phyloP scores from a whole-genome alignment of 2,113 vertebrate species.

The Mustelus asterias region DNA sequence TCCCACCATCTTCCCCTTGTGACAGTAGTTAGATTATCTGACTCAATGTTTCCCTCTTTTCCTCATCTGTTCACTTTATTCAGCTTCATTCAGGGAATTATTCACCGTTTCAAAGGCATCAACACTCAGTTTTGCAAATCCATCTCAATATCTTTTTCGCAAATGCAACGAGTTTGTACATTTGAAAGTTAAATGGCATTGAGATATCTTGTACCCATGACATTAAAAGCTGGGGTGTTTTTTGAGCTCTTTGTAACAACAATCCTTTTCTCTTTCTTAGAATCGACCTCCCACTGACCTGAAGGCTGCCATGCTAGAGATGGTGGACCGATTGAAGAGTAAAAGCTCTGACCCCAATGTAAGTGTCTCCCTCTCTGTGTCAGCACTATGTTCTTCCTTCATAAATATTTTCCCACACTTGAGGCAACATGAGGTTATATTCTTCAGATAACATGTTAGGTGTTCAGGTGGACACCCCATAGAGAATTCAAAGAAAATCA shows the following conservation, averaged over 20 bases:
- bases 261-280: conserved; percentile 46
- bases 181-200: not conserved
- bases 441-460: not conserved
- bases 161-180: not conserved
- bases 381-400: not conserved
- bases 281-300: conserved; percentile 67
- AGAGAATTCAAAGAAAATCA: not conserved
- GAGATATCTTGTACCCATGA: too few species aligned
- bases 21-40: not conserved
- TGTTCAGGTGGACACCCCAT: too few species aligned
- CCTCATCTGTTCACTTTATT: not conserved
- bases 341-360: conserved; percentile 78
- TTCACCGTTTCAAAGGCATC: not conserved
- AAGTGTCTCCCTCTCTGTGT: conserved; percentile 49
- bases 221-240: not conserved
- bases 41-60: not conserved
- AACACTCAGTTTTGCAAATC: not conserved
- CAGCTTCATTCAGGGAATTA: not conserved
- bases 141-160: not conserved
- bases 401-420: too few species aligned
- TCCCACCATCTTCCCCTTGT: not conserved
- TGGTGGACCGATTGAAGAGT: conserved; percentile 75
- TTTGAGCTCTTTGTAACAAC: conserved; percentile 42
- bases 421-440: not conserved
- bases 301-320: conserved; percentile 66